phyloP scores from a whole-genome alignment of 2,113 vertebrate species.

The Scomber colias region DNA sequence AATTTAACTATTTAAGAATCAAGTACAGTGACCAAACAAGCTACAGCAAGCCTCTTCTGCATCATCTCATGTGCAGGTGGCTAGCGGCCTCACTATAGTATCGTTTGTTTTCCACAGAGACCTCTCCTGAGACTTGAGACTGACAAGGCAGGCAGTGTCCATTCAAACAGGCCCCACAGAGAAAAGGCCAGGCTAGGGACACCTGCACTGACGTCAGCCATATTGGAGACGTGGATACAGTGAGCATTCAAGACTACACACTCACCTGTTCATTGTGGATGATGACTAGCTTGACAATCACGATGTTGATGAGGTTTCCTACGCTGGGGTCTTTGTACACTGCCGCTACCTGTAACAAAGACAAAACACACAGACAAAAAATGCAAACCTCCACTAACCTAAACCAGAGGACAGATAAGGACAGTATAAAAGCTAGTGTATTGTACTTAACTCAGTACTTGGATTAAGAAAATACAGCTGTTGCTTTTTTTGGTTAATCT shows the following conservation, averaged over 20 bases:
- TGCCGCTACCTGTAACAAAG: constrained; percentile 91
- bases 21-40: background rate
- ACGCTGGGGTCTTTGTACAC: constrained; percentile 97
- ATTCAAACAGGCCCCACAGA: constrained; percentile 56
- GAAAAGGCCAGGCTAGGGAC: constrained; percentile 49
- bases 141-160: constrained; percentile 72
- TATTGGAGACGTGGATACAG: constrained; percentile 32
- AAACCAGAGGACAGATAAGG: constrained; percentile 18
- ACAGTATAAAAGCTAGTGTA: background rate
- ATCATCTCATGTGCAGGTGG: constrained; percentile 60
- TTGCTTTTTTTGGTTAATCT: constrained; percentile 12
- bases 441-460: background rate
- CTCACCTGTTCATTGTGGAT: constrained; percentile 96
- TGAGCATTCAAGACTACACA: constrained; percentile 37
- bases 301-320: constrained; percentile 97
- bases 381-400: constrained; percentile 75
- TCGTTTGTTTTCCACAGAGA: constrained; percentile 53
- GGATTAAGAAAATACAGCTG: constrained; percentile 20
- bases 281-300: constrained; percentile 94
- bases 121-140: constrained; percentile 57
- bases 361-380: constrained; percentile 75
- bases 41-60: background rate
- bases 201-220: constrained; percentile 70
- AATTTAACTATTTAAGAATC: background rate
- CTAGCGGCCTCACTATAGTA: constrained; percentile 37